Percentiles rank a stretch among this genome's conserved stretches.
phyloP scores from a whole-genome alignment of 1,140 invertebrate genomes.

The Bombus confusus region DNA sequence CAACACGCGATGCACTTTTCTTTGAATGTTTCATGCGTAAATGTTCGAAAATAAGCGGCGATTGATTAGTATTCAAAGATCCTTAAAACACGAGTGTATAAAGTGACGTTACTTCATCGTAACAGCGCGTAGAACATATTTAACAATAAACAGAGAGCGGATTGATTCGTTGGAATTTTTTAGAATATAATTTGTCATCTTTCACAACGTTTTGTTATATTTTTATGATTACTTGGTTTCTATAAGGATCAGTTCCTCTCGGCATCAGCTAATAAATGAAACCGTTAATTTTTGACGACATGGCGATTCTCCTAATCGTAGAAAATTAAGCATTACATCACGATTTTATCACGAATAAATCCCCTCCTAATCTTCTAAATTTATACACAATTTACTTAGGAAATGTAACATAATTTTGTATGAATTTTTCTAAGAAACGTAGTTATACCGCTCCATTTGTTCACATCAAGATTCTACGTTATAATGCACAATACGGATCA shows the following conservation, averaged over 20 bases:
- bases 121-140: too few species aligned
- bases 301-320: neutral
- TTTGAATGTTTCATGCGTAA: too few species aligned
- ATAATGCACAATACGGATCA: neutral
- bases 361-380: neutral
- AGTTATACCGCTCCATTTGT: neutral
- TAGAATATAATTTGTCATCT: too few species aligned
- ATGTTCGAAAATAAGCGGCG: too few species aligned
- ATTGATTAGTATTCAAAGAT: too few species aligned
- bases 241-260: too few species aligned
- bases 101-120: too few species aligned
- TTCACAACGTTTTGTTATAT: neutral
- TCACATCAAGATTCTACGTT: neutral
- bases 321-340: neutral
- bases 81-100: too few species aligned
- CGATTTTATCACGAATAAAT: neutral
- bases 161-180: too few species aligned
- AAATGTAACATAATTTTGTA: too few species aligned
- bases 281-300: neutral
- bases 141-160: too few species aligned
- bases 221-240: neutral
- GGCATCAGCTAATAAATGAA: neutral
- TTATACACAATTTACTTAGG: neutral
- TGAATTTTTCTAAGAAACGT: neutral
- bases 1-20: too few species aligned